Percentiles rank a stretch among this genome's conserved stretches.
These are phyloP conservation scores for Sitta carolinensis DNA, from an alignment of 2,797 vertebrate genomes.

Conservation along the genomic window DNA sequence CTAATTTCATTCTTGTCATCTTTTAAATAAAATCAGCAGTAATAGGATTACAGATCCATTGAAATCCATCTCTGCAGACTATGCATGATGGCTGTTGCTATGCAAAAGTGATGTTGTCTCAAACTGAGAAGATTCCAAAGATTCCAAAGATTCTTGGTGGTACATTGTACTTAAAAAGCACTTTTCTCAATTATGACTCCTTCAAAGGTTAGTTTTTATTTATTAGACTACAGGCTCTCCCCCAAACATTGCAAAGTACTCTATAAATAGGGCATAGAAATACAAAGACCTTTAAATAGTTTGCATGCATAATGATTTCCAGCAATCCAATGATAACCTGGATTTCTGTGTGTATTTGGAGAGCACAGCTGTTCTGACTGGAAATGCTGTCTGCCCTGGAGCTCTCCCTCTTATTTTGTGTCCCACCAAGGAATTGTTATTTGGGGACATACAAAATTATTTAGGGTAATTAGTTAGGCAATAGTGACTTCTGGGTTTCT, in stretches of 20 bases:
- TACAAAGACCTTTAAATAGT: not conserved
- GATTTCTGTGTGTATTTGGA: not conserved
- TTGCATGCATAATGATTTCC: not conserved
- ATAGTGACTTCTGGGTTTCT: not conserved
- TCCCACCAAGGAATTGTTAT: not conserved
- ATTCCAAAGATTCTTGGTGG: not conserved
- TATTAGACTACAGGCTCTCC: not conserved
- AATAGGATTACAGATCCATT: not conserved
- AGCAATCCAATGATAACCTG: not conserved
- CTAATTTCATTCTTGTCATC: conserved; percentile 12
- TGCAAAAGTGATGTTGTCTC: not conserved
- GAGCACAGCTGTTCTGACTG: not conserved
- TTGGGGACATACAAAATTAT: not conserved
- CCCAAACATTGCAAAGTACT: not conserved
- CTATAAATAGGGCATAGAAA: not conserved
- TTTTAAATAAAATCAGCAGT: conserved; percentile 4
- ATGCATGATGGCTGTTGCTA: not conserved
- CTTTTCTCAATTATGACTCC: not conserved
- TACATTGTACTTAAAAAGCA: not conserved
- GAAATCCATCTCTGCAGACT: not conserved
- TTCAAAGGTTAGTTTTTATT: not conserved
- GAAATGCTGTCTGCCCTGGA: not conserved
- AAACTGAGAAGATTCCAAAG: not conserved
- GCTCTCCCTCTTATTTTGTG: not conserved
- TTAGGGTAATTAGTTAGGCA: not conserved